Evolutionary conservation across 2,113 vertebrate genomes (phyloP).

Genomic region (Redunca redunca): DNA sequence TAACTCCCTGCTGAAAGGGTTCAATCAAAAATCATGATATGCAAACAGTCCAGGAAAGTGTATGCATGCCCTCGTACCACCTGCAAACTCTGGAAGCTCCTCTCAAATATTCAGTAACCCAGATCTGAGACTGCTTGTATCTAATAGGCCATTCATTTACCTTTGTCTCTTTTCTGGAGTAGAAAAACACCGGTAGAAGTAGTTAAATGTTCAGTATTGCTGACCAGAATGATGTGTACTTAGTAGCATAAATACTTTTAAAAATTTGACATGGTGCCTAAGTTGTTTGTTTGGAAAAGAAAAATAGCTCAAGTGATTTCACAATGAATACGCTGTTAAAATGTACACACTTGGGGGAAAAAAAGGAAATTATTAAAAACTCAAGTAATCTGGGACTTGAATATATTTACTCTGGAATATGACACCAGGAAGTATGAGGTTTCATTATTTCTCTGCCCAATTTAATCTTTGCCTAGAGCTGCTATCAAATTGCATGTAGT

Average conservation of each 20-base stretch:
- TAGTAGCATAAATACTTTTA: slow-evolving; percentile 26
- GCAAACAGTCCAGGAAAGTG: slow-evolving; percentile 59
- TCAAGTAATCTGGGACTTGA: neutral
- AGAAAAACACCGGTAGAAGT: slow-evolving; percentile 66
- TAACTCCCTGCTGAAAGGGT: slow-evolving; percentile 69
- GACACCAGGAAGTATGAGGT: slow-evolving; percentile 62
- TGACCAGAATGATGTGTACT: slow-evolving; percentile 2
- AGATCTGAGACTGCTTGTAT: slow-evolving; percentile 64
- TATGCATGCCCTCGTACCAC: slow-evolving; percentile 57
- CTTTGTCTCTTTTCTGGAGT: slow-evolving; percentile 55
- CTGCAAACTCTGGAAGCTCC: slow-evolving; percentile 70
- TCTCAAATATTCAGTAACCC: slow-evolving; percentile 63
- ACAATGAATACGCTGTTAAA: slow-evolving; percentile 43
- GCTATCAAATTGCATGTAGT: slow-evolving; percentile 11
- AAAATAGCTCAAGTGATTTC: slow-evolving; percentile 36
- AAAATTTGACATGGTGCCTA: neutral
- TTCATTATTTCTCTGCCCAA: slow-evolving; percentile 53
- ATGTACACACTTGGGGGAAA: slow-evolving; percentile 47
- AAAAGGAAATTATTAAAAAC: slow-evolving; percentile 69
- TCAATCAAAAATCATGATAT: slow-evolving; percentile 67
- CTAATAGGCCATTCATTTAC: slow-evolving; percentile 56
- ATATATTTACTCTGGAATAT: slow-evolving; percentile 49
- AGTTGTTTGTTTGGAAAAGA: slow-evolving; percentile 23
- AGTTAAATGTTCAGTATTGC: slow-evolving; percentile 58
- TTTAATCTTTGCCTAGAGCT: slow-evolving; percentile 68